phyloP scores from a whole-genome alignment of 2,888 invertebrate genomes.

The Exephanes ischioxanthus region DNA sequence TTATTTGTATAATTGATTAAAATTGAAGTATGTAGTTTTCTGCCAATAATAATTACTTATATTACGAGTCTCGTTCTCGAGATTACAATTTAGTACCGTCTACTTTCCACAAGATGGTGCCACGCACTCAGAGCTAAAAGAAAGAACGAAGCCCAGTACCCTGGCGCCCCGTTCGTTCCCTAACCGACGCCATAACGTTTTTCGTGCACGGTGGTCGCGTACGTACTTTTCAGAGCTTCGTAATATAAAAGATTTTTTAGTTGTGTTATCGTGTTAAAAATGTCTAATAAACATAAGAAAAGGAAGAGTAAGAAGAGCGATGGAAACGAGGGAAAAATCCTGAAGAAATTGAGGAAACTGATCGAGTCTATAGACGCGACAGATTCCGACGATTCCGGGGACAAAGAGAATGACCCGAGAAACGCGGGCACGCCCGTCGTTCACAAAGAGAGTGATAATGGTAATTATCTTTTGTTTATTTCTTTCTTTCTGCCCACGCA shows the following conservation, averaged over 20 bases:
- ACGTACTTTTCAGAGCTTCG: constrained; percentile 29
- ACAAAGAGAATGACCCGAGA: not conserved
- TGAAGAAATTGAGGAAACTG: constrained; percentile 40
- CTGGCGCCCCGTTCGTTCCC: constrained; percentile 4
- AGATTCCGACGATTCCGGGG: constrained; percentile 6
- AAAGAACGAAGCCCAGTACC: constrained; percentile 28
- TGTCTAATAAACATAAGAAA: constrained; percentile 34
- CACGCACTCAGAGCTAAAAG: constrained; percentile 54
- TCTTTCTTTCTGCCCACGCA: not conserved
- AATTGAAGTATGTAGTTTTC: not conserved
- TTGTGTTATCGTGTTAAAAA: not conserved
- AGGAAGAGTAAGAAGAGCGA: constrained; percentile 43
- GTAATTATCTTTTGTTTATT: not conserved
- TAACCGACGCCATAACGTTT: constrained; percentile 55
- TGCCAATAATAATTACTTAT: not conserved
- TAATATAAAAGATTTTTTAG: not conserved
- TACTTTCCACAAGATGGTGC: constrained; percentile 57
- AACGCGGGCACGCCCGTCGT: not conserved
- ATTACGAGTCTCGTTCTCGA: no score
- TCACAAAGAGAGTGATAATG: not conserved
- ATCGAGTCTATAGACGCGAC: constrained; percentile 3
- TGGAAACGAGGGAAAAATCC: constrained; percentile 32
- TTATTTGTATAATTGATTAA: not conserved
- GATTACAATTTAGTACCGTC: constrained; percentile 61
- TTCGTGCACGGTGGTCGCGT: constrained; percentile 27